Percentiles rank a stretch among this genome's conserved stretches.
phyloP scores from a whole-genome alignment of 1,140 invertebrate genomes.

The Atta texana region DNA sequence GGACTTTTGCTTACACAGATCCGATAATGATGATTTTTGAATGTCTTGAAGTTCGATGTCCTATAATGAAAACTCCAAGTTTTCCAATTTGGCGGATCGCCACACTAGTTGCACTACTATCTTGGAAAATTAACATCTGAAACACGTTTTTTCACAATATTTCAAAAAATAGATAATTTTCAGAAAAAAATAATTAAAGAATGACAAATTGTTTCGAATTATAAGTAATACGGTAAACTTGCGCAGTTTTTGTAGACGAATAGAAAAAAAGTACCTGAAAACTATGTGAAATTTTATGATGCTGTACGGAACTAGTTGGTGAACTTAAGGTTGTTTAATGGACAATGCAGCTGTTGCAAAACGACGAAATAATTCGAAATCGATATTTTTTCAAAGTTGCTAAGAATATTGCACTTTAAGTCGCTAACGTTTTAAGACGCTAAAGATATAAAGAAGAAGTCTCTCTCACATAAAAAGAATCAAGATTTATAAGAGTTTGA shows the following conservation, averaged over 20 bases:
- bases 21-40: too few species aligned
- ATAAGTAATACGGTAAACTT: background rate
- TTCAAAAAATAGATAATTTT: background rate
- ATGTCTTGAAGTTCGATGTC: too few species aligned
- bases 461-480: background rate
- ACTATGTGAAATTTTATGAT: constrained; percentile 18
- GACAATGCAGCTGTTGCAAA: constrained; percentile 34
- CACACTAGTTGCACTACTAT: too few species aligned
- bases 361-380: constrained; percentile 21
- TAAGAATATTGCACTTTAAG: constrained; percentile 36
- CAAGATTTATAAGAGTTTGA: background rate
- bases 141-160: too few species aligned
- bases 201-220: background rate
- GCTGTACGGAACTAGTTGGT: background rate
- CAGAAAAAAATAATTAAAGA: background rate
- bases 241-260: constrained; percentile 18
- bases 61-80: too few species aligned
- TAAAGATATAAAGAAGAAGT: constrained; percentile 20
- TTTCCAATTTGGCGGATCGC: too few species aligned
- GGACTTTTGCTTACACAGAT: too few species aligned
- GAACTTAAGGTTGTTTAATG: constrained; percentile 33
- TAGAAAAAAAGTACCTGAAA: constrained; percentile 16
- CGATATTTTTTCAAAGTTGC: constrained; percentile 48
- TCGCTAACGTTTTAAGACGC: constrained; percentile 31
- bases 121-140: too few species aligned